These are phyloP conservation scores for Gymnopithys bicolor DNA, from an alignment of 2,797 vertebrate species.

Conservation along the genomic window DNA sequence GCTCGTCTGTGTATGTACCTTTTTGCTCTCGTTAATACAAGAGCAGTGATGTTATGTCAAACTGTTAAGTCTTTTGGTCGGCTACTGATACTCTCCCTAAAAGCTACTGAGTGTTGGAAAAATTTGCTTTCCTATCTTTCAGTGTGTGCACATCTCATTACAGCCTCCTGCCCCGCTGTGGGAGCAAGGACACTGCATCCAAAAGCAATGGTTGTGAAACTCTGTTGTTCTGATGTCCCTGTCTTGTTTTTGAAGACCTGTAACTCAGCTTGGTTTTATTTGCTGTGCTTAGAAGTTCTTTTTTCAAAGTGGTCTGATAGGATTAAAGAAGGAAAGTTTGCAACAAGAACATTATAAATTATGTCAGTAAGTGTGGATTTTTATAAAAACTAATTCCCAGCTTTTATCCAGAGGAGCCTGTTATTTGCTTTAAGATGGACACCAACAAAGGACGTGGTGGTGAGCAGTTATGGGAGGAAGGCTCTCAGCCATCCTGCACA, in stretches of 20 bases:
- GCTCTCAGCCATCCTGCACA: background rate
- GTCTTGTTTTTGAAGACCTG: background rate
- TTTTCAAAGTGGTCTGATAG: background rate
- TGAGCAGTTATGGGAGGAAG: background rate
- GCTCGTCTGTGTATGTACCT: background rate
- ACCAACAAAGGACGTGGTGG: background rate
- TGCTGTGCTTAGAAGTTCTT: background rate
- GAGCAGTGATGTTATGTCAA: background rate
- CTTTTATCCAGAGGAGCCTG: background rate
- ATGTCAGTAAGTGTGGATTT: background rate
- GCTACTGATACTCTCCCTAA: background rate
- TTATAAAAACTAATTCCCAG: background rate
- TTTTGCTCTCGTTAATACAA: background rate
- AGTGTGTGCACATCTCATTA: background rate
- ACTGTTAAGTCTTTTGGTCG: background rate
- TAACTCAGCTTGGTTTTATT: background rate
- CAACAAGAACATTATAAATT: background rate
- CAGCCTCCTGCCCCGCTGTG: background rate
- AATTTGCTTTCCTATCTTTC: background rate
- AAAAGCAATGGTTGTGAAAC: background rate
- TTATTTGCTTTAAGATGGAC: background rate
- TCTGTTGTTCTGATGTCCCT: background rate
- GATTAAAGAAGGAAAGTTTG: background rate
- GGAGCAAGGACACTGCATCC: background rate
- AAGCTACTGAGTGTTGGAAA: background rate